A percentile compares a stretch with the other conserved stretches of the same genome.
Evolutionary conservation across 2,797 vertebrate genomes (phyloP).

Genomic region (Brachymystax lenok): DNA sequence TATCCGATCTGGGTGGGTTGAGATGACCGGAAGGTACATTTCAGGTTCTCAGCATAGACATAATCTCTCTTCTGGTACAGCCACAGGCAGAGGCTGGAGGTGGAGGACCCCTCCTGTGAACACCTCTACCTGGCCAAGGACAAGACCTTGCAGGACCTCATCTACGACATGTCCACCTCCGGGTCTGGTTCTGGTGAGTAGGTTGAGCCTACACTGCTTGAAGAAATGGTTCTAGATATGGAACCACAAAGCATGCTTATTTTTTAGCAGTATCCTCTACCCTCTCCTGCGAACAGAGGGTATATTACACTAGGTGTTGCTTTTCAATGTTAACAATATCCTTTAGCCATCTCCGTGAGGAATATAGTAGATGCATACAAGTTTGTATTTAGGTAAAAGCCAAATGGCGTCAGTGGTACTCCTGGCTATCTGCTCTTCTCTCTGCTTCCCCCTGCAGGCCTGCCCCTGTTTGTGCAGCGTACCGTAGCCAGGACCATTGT

Average conservation of each 20-base stretch:
- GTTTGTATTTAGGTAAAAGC: too few species aligned
- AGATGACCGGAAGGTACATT: neutral
- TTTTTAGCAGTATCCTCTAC: too few species aligned
- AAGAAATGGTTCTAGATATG: too few species aligned
- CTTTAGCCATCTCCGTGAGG: too few species aligned
- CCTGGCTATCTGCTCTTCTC: too few species aligned
- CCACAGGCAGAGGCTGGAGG: slow-evolving; percentile 92
- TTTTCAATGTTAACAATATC: too few species aligned
- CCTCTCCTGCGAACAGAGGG: too few species aligned
- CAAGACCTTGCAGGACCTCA: slow-evolving; percentile 96
- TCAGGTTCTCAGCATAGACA: neutral
- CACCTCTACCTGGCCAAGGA: slow-evolving; percentile 96
- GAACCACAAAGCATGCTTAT: too few species aligned
- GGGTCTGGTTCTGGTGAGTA: slow-evolving; percentile 94
- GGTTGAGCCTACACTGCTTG: neutral
- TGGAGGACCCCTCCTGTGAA: slow-evolving; percentile 96
- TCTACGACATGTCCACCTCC: slow-evolving; percentile 97
- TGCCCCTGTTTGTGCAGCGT: slow-evolving; percentile 94
- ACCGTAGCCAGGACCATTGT: slow-evolving; percentile 96
- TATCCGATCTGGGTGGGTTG: neutral
- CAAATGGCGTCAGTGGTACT: too few species aligned
- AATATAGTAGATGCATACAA: too few species aligned
- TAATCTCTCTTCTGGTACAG: slow-evolving; percentile 52
- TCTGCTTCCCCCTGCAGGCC: slow-evolving; percentile 69
- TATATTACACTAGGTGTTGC: too few species aligned